Base-by-base conservation (phyloP, 2,888 invertebrate genomes). In the Plagiodera versicolora region DNA sequence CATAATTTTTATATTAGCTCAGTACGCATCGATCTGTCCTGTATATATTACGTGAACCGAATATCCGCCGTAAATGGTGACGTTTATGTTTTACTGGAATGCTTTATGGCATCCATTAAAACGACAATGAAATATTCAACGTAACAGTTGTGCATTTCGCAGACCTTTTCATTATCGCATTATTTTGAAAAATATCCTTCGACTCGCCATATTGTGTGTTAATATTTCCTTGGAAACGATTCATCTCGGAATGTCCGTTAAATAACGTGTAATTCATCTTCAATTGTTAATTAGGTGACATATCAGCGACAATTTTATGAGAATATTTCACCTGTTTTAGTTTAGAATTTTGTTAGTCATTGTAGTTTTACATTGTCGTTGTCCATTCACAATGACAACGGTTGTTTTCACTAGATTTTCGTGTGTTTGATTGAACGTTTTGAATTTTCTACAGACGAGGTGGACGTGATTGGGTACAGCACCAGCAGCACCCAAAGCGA, bases 381-480 rank as follows among this genome's bases (percentile, higher is more conserved):
- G n/a, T n/a, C n/a, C n/a, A n/a, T n/a, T n/a, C n/a, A n/a, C n/a
- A n/a, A n/a, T n/a, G n/a, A n/a, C n/a, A n/a, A n/a, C n/a, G n/a
- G n/a, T n/a, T n/a, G n/a, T n/a, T n/a, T n/a, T n/a, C n/a, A n/a
- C n/a, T n/a, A n/a, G n/a, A n/a, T n/a, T n/a, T n/a, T n/a, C n/a
- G n/a, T n/a, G n/a, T n/a, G n/a, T n/a, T n/a, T n/a, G n/a, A n/a
- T n/a, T n/a, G n/a, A n/a, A n/a, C n/a, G n/a, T n/a, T n/a, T n/a
- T n/a, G n/a, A n/a, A n/a, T n/a, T n/a, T n/a, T n/a, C n/a, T n/a
- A n/a, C 86, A 92, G 91, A 92, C 82, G 92, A 92, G 80, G 90
- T 92, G 75, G 92, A 92, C 81, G 91, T 92, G 76, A 89, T 91
- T 75, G 92, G 92, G 60, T 92, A 92, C 83, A 90, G 90, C 79